A percentile compares a stretch with the other conserved stretches of the same genome.
Conservation (phyloP, 2,113 vertebrate genomes). For the Felis chaus region DNA sequence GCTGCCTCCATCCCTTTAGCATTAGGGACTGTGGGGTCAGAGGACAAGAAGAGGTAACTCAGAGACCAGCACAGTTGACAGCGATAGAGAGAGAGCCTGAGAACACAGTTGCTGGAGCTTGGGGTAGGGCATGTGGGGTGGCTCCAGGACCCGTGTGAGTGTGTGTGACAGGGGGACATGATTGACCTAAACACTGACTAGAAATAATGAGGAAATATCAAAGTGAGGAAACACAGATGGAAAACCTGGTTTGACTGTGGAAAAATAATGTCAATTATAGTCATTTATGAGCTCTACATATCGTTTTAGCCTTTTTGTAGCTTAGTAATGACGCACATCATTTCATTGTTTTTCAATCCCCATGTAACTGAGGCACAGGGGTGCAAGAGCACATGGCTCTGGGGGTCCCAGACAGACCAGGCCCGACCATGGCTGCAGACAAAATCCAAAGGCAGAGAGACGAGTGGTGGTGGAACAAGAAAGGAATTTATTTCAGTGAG, state of each 20-base stretch:
- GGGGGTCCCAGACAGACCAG: neutral
- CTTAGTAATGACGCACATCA: neutral
- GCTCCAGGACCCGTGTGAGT: neutral
- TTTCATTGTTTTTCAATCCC: neutral
- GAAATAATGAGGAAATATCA: neutral
- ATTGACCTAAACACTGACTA: neutral
- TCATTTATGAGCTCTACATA: neutral
- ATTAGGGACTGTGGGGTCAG: neutral
- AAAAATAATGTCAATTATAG: neutral
- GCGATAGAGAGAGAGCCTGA: neutral
- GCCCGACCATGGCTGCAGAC: neutral
- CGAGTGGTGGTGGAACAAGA: neutral
- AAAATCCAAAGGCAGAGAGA: neutral
- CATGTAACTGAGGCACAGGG: neutral
- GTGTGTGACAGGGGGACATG: neutral
- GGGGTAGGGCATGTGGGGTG: neutral
- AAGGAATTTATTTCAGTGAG: neutral
- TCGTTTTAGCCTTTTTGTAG: neutral
- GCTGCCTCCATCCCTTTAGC: neutral
- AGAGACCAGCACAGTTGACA: neutral
- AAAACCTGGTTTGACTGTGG: neutral
- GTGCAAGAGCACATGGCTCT: neutral
- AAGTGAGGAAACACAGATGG: neutral
- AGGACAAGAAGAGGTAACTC: neutral
- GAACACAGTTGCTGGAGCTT: neutral